A percentile compares a stretch with the other conserved stretches of the same genome.
Evolutionary conservation across 2,797 vertebrate genomes (phyloP).

Genomic region (Mionectes olivaceus): DNA sequence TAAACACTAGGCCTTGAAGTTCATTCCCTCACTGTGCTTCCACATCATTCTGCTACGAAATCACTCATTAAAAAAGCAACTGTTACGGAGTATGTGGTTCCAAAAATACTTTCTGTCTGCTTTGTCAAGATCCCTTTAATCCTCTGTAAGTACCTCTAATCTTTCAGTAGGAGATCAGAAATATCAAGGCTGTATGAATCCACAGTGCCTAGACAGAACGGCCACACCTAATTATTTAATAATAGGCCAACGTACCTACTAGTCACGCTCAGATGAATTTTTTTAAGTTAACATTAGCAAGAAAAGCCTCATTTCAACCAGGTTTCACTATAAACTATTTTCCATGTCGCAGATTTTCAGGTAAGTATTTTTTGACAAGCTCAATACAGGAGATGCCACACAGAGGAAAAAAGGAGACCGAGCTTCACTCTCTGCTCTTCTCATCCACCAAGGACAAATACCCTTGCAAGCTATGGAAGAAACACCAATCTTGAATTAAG

Average conservation of each 20-base stretch:
- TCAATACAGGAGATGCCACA: neutral
- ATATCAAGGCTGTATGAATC: neutral
- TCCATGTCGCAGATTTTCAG: neutral
- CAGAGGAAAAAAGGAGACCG: neutral
- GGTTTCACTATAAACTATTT: neutral
- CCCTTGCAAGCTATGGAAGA: neutral
- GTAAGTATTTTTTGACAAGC: neutral
- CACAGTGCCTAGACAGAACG: neutral
- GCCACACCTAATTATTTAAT: neutral
- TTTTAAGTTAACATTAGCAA: neutral
- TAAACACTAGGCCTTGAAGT: neutral
- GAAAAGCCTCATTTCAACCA: neutral
- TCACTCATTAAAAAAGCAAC: neutral
- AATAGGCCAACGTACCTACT: neutral
- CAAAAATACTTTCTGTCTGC: slow-evolving; percentile 14
- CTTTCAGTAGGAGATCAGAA: neutral
- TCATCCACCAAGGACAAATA: neutral
- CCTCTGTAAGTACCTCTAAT: neutral
- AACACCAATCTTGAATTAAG: neutral
- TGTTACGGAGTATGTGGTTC: neutral
- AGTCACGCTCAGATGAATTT: neutral
- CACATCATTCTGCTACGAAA: neutral
- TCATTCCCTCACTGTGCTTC: neutral
- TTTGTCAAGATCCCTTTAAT: slow-evolving; percentile 25
- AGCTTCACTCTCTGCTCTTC: neutral